These are phyloP conservation scores for Adrianichthys oophorus DNA, from an alignment of 2,797 vertebrate genomes.

Conservation along the genomic window DNA sequence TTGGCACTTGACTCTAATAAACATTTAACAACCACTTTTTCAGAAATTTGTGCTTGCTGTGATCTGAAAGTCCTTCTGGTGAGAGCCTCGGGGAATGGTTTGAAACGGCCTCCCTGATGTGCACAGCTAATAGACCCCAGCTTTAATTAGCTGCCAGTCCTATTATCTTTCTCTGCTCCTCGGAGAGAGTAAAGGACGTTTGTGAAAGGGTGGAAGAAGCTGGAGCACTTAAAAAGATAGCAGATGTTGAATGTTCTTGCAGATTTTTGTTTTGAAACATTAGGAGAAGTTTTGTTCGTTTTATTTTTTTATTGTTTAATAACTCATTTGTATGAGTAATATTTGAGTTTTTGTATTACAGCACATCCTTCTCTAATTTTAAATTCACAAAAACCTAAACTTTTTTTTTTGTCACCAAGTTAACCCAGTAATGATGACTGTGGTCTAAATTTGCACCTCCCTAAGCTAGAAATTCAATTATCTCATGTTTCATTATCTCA, in stretches of 20 bases:
- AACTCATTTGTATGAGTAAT: too few species aligned
- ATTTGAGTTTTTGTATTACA: background rate
- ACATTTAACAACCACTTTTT: slow-evolving; percentile 27
- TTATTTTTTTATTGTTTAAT: background rate
- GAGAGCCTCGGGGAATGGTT: slow-evolving; percentile 57
- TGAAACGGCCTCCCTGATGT: slow-evolving; percentile 71
- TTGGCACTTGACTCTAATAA: slow-evolving; percentile 9
- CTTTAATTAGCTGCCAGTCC: slow-evolving; percentile 71
- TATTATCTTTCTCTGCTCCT: slow-evolving; percentile 60
- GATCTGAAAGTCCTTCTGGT: slow-evolving; percentile 61
- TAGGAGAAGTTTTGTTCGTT: background rate
- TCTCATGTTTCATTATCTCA: slow-evolving; percentile 73
- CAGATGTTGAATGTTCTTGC: slow-evolving; percentile 23
- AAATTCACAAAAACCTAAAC: background rate
- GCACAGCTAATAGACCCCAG: slow-evolving; percentile 60
- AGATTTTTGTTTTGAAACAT: slow-evolving; percentile 20
- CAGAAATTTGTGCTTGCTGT: slow-evolving; percentile 35
- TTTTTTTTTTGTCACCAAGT: slow-evolving; percentile 17
- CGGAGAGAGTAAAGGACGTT: slow-evolving; percentile 34
- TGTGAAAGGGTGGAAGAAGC: slow-evolving; percentile 27
- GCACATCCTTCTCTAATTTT: background rate
- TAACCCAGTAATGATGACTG: slow-evolving; percentile 40
- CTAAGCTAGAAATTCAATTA: slow-evolving; percentile 77
- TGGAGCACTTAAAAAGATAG: slow-evolving; percentile 39
- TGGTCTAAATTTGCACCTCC: slow-evolving; percentile 53